phyloP scores from a whole-genome alignment of 2,113 vertebrate genomes.

The Cranoglanis bouderius region DNA sequence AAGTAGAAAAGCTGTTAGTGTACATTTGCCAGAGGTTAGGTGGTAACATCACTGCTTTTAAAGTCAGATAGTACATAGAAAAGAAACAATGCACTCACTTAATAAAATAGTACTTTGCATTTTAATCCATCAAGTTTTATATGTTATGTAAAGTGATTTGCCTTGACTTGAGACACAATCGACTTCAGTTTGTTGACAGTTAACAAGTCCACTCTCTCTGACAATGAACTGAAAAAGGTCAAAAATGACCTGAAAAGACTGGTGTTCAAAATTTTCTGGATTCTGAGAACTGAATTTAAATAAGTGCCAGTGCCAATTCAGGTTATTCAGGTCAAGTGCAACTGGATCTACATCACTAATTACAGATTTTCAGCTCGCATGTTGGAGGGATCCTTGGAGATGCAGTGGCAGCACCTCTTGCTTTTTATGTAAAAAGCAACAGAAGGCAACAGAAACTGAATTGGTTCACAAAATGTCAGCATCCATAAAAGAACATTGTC shows the following conservation, averaged over 20 bases:
- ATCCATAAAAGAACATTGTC: neutral
- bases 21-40: neutral
- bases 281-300: neutral
- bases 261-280: neutral
- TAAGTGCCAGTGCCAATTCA: too few relatives aligned
- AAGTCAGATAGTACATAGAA: neutral
- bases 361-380: neutral
- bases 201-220: neutral
- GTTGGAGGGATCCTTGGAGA: neutral
- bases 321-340: constrained; percentile 1
- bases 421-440: neutral
- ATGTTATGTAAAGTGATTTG: neutral
- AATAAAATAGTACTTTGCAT: neutral
- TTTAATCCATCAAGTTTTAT: neutral
- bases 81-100: too few relatives aligned
- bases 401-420: neutral
- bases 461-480: neutral
- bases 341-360: neutral
- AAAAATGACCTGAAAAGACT: neutral
- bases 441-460: neutral
- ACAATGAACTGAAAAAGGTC: neutral
- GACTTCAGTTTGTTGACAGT: neutral
- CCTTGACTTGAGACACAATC: neutral
- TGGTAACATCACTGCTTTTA: neutral
- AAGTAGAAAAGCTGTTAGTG: neutral